phyloP scores from a whole-genome alignment of 2,113 vertebrate species.

The Petroica traversi region DNA sequence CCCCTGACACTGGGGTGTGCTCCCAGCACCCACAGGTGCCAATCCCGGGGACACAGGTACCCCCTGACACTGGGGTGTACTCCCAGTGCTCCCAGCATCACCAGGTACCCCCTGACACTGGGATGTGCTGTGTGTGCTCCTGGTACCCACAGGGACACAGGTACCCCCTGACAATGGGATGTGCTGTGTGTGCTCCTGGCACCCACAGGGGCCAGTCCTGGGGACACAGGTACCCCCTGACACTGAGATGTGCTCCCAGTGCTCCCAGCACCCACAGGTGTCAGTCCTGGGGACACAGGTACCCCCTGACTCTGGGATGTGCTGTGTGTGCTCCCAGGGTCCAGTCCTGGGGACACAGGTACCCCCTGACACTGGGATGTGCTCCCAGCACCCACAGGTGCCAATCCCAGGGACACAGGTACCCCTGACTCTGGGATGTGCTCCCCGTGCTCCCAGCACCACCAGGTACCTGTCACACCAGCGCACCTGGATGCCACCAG shows the following conservation, averaged over 20 bases:
- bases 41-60: too few species aligned
- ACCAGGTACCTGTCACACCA: accelerated
- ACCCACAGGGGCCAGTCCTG: background rate
- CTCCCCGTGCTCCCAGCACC: background rate
- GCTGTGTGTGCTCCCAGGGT: too few species aligned
- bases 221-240: too few species aligned
- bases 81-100: accelerated
- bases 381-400: accelerated
- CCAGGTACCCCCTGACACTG: accelerated
- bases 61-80: accelerated
- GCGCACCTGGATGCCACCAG: accelerated
- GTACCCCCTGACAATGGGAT: background rate
- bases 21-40: background rate
- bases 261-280: background rate
- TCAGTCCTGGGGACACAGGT: background rate
- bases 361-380: accelerated
- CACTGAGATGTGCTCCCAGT: accelerated
- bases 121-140: accelerated
- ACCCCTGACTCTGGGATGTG: background rate
- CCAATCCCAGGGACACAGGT: background rate
- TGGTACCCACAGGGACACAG: accelerated
- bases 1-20: background rate
- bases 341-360: too few species aligned
- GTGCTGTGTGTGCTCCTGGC: too few species aligned
- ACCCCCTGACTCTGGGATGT: background rate